Evolutionary conservation across 2,888 invertebrate genomes (phyloP), one percentile per base, ranked within the genome.

Genomic region (Drosophila aldrichi): DNA sequence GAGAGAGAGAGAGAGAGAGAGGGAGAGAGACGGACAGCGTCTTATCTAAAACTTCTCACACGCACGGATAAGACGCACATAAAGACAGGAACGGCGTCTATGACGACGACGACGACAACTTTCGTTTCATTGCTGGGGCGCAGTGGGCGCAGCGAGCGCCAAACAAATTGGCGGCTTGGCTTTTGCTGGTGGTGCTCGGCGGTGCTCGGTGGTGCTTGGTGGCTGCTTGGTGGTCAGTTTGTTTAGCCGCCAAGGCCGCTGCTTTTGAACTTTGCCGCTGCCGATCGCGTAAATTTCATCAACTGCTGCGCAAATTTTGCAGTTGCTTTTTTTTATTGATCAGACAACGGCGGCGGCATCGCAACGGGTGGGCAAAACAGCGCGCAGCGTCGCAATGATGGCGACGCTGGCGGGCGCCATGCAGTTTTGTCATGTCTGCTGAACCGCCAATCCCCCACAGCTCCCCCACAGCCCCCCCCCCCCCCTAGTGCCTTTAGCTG

Each of bases 211-310:
- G 61, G 20, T 41, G 49, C 20, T 32, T 20, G 49, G 29, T 34
- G 59, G 54, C 34, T 22, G 65, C 65, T 55, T 44, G 70, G 66
- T 65, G 54, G 61, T 38, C 60, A 40, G 78, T 73, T 74, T 68
- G 70, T 51, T 62, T 56, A 44, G 67, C 44, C 66, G 66, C 84
- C 80, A 75, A 63, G 81, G 68, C 81, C 68, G 84, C 40, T 48
- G 63, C 74, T 66, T 83, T 83, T 89, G 86, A 70, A 80, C 82
- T 89, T 81, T 71, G 88, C 86, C 90, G 90, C 72, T 82, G 84
- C 74, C 74, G 90, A 89, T 89, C 90, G 90, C 90, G 84, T 90
- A 85, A 85, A 85, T 85, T 85, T 85, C 84, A 85, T 90, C 90
- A 85, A 85, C 90, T 90, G 90, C 89, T 89, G 89, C 74, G 90